These are phyloP conservation scores for Thalassoma bifasciatum DNA, from an alignment of 2,113 vertebrate genomes.

Conservation along the genomic window DNA sequence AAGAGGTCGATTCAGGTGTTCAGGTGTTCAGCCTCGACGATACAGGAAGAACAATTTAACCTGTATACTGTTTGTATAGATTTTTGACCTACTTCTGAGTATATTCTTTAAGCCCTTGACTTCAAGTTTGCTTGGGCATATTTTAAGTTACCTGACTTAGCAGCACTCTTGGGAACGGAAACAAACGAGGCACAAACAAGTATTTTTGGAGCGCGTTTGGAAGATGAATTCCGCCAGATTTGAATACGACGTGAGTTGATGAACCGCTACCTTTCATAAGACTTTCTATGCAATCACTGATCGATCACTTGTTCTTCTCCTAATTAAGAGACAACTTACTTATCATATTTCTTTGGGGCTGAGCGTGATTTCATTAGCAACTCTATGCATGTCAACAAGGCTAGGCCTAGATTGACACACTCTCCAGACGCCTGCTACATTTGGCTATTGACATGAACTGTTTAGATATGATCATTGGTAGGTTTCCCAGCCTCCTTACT, in stretches of 20 bases:
- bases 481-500: neutral
- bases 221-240: slow-evolving; percentile 70
- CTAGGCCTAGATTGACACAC: neutral
- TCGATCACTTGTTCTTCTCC: neutral
- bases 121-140: too few relatives aligned
- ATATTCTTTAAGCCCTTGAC: neutral
- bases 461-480: neutral
- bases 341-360: too few relatives aligned
- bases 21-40: neutral
- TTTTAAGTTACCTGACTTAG: neutral
- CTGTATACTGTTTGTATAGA: too few relatives aligned
- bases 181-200: neutral
- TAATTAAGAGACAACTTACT: neutral
- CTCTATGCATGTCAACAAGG: neutral
- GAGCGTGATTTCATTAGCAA: neutral
- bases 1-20: slow-evolving; percentile 32
- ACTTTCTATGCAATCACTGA: neutral
- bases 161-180: neutral
- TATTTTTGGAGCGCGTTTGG: neutral
- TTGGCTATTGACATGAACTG: neutral
- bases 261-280: neutral
- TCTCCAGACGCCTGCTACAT: neutral
- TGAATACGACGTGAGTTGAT: slow-evolving; percentile 63
- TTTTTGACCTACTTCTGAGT: neutral
- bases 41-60: neutral